Conservation (phyloP, 2,797 vertebrate genomes). For the Gallirallus australis region DNA sequence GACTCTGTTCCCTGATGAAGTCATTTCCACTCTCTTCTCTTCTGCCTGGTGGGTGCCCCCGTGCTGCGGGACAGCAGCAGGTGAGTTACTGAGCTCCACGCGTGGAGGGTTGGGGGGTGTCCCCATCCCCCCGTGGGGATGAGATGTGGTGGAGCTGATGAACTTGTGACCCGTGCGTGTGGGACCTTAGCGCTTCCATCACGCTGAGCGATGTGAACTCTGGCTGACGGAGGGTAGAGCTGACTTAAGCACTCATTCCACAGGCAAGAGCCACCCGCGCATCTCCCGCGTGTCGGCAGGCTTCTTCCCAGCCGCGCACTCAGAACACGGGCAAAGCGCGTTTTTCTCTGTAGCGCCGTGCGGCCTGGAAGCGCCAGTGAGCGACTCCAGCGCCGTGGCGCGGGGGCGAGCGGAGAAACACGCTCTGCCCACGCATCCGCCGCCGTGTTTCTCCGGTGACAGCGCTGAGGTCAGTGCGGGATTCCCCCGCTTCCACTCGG, state of each 20-base stretch:
- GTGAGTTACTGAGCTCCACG: constrained; percentile 78
- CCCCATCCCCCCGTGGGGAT: neutral
- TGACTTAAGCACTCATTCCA: neutral
- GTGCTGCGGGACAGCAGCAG: constrained; percentile 95
- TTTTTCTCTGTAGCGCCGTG: neutral
- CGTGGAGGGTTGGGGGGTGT: no score
- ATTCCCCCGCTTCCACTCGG: neutral
- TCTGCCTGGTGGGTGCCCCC: constrained; percentile 99
- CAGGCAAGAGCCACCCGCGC: neutral
- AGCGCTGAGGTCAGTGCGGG: neutral
- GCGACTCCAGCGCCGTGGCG: neutral
- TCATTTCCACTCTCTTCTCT: constrained; percentile 92
- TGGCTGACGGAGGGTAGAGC: no score
- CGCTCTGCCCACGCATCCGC: neutral
- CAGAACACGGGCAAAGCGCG: accelerated
- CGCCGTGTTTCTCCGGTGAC: neutral
- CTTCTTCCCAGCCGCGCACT: accelerated
- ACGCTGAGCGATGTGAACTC: accelerated
- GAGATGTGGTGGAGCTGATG: neutral
- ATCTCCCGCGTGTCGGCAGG: neutral
- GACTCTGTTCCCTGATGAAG: constrained; percentile 94
- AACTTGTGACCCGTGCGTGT: accelerated
- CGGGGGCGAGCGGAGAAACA: no score
- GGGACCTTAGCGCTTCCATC: neutral
- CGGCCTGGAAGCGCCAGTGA: neutral